Conservation (phyloP, 2,797 vertebrate genomes). For the Acrossocheilus wenchowensis region DNA sequence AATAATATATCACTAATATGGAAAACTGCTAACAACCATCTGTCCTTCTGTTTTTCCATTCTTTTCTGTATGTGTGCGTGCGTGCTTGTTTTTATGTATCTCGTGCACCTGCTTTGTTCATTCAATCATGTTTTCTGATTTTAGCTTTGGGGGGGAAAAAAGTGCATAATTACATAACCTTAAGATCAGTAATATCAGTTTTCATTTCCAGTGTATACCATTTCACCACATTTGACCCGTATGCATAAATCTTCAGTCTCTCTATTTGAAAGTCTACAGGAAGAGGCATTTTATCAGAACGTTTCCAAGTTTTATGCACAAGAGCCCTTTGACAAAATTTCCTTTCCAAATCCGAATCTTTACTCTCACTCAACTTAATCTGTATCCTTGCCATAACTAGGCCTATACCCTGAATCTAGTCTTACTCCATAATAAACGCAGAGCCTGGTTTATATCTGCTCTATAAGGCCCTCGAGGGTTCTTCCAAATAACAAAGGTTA, state of each 20-base stretch:
- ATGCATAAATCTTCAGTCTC: neutral
- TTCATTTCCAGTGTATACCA: neutral
- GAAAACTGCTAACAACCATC: slow-evolving; percentile 1
- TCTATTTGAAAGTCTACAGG: neutral
- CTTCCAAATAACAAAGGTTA: neutral
- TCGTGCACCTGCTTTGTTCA: slow-evolving; percentile 14
- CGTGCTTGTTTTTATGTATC: neutral
- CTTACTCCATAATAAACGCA: neutral
- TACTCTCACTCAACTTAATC: neutral
- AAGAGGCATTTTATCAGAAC: neutral
- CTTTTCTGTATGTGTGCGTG: neutral
- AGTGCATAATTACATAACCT: neutral
- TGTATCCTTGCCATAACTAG: neutral
- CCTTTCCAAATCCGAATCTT: neutral
- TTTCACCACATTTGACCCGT: neutral
- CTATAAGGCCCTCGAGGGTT: neutral
- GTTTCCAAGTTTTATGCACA: neutral
- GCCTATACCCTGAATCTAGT: neutral
- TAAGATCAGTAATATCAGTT: neutral
- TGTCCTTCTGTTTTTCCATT: neutral
- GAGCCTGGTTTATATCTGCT: neutral
- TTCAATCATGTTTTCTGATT: neutral
- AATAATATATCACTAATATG: neutral
- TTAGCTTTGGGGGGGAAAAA: neutral
- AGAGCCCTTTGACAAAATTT: neutral